Conservation (phyloP, 2,888 invertebrate species). For the Cryptosula pallasiana region DNA sequence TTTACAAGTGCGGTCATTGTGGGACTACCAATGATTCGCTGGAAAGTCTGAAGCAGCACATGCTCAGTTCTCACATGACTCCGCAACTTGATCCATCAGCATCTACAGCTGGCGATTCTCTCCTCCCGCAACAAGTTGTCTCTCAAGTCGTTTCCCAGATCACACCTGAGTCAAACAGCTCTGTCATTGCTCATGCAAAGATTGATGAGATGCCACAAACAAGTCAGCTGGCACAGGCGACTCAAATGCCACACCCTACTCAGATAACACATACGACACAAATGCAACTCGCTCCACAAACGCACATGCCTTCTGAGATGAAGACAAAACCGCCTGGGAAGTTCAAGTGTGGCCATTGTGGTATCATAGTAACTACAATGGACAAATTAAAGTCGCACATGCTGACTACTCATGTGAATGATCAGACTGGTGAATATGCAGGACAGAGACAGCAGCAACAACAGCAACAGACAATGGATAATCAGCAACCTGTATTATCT, state of each 20-base stretch:
- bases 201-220: neutral
- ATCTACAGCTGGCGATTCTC: slow-evolving; percentile 5
- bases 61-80: slow-evolving; percentile 7
- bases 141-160: neutral
- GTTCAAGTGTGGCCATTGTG: slow-evolving; percentile 21
- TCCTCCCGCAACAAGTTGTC: neutral
- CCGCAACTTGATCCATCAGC: neutral
- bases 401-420: slow-evolving; percentile 18
- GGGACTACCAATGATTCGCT: slow-evolving; percentile 13
- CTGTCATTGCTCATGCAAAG: neutral
- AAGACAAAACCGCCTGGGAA: neutral
- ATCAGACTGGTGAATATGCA: slow-evolving; percentile 18
- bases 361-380: slow-evolving; percentile 17
- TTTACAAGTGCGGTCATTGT: slow-evolving; percentile 21
- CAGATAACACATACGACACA: neutral
- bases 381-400: slow-evolving; percentile 19
- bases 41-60: slow-evolving; percentile 20
- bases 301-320: neutral
- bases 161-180: neutral
- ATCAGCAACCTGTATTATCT: neutral
- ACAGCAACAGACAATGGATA: neutral
- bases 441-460: neutral
- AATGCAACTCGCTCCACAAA: neutral
- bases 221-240: neutral
- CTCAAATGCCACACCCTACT: neutral